Conservation (phyloP, 2,113 vertebrate genomes). For the Leuciscus idus region DNA sequence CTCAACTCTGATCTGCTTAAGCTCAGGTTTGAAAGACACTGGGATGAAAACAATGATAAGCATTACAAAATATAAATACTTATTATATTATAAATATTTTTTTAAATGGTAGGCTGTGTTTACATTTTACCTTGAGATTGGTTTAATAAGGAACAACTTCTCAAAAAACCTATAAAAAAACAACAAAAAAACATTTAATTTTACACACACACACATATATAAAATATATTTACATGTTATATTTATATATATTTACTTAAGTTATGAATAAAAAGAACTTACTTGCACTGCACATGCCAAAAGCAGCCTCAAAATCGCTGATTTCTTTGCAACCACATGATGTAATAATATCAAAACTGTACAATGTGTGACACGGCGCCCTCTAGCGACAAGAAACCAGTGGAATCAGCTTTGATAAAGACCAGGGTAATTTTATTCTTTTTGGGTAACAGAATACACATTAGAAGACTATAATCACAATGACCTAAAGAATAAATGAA, state of each 20-base stretch:
- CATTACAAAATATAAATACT: neutral
- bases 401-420: constrained; percentile 5
- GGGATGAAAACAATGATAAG: neutral
- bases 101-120: neutral
- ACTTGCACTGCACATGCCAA: neutral
- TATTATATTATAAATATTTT: neutral
- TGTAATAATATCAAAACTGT: neutral
- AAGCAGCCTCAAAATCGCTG: neutral
- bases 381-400: neutral
- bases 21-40: neutral
- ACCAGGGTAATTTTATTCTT: constrained; percentile 47
- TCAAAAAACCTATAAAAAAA: neutral
- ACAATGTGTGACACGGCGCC: neutral
- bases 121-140: neutral
- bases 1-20: neutral
- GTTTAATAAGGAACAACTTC: neutral
- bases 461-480: constrained; percentile 68
- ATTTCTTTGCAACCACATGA: neutral
- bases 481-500: constrained; percentile 54
- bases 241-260: neutral
- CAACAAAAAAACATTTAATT: neutral
- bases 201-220: neutral
- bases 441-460: constrained; percentile 53
- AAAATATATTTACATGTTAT: neutral
- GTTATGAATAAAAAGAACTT: neutral